phyloP scores from a whole-genome alignment of 2,113 vertebrate genomes.

The Psilopsiagon aurifrons region DNA sequence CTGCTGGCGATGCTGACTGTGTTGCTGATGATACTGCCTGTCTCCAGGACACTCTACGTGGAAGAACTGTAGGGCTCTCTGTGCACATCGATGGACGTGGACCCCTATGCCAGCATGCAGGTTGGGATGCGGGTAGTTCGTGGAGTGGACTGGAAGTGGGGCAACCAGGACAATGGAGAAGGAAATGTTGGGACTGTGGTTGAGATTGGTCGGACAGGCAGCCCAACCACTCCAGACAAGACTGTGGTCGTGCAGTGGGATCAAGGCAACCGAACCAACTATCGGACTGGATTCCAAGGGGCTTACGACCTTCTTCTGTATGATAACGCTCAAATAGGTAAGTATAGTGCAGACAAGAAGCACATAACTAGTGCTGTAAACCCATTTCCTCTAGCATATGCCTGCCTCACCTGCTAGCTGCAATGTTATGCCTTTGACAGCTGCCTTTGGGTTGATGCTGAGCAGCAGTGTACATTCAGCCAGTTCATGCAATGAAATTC shows the following conservation, averaged over 20 bases:
- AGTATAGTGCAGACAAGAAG: not conserved
- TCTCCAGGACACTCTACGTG: not conserved
- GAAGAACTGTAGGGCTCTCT: not conserved
- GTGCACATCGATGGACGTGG: conserved; percentile 64
- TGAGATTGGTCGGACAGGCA: conserved; percentile 94
- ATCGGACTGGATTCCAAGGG: conserved; percentile 95
- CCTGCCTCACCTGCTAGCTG: not conserved
- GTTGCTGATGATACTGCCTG: not conserved
- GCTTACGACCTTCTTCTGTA: conserved; percentile 94
- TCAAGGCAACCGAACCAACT: conserved; percentile 95
- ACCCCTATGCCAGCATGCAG: conserved; percentile 88
- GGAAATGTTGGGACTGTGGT: conserved; percentile 96
- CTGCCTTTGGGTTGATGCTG: not conserved
- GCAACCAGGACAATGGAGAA: conserved; percentile 93
- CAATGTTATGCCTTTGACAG: not conserved
- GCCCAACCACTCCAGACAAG: conserved; percentile 94
- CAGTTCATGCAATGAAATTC: not conserved
- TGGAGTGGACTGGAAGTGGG: conserved; percentile 97
- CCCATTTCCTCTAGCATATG: not conserved
- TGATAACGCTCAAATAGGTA: conserved; percentile 96
- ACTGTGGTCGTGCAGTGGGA: conserved; percentile 99
- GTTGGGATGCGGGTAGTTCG: conserved; percentile 97
- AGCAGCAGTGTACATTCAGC: not conserved
- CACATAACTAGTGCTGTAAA: not conserved
- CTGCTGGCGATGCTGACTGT: not conserved